Evolutionary conservation across 2,113 vertebrate genomes (phyloP), one percentile per base, ranked within the genome.

Genomic region (Cyanoramphus novaezelandiae): DNA sequence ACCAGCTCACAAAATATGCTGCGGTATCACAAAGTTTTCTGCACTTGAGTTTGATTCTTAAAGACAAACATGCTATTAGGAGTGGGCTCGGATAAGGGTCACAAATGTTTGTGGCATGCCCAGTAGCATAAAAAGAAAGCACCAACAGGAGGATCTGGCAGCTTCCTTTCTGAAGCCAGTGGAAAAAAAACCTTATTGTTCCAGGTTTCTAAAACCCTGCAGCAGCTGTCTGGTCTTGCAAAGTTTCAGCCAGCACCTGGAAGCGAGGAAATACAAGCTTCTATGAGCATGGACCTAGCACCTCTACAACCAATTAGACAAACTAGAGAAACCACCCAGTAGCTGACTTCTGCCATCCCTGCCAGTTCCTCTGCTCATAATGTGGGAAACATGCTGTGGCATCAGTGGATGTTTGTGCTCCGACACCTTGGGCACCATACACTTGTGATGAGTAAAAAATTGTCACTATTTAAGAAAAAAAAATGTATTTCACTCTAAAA

Each of bases 61-160:
- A 70, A 67, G 13, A 28, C 0, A 1, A 1, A 14, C 0, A 0
- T 27, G 6, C 47, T 39, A 72, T 39, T 0, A 82, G 37, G 3
- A 82, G 11, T 6, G 37, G 44, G 35, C 23, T 37, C 90, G 44
- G 35, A 11, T 41, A 90, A 59, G n/a, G 8, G 53, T 80, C 57
- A 37, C 13, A 83, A 43, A 72, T 35, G 28, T 76, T 67, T 71
- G 35, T 15, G 9, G n/a, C 41, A 63, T 11, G 11, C 17, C 31
- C 35, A 15, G 29, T 33, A 84, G n/a, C 43, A 71, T 20, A 57
- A n/a, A n/a, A 21, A 28, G 81, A 84, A 59, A 41, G 12, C 75
- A 76, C 15, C 44, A 16, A 81, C 31, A 53, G 20, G 63, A 24
- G 49, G 64, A 81, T 47, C 47, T 2, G 7, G 46, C n/a, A 65